These are phyloP conservation scores for Busseola fusca DNA, from an alignment of 2,888 invertebrate genomes.

Conservation along the genomic window DNA sequence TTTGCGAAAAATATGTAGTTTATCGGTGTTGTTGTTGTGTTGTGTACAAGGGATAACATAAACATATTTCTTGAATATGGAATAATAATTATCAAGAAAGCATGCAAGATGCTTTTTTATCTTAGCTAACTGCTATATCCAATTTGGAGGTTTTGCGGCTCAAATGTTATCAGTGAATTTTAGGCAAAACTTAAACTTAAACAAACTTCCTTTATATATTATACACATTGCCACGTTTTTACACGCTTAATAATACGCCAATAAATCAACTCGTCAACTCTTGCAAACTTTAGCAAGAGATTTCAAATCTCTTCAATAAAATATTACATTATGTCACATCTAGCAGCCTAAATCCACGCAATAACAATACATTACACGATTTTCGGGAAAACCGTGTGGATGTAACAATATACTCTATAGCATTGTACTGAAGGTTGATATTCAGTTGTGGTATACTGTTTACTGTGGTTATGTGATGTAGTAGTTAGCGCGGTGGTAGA, in stretches of 20 bases:
- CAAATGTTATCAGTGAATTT: neutral
- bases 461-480: slow-evolving; percentile 21
- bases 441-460: slow-evolving; percentile 6
- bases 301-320: neutral
- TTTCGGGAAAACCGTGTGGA: slow-evolving; percentile 38
- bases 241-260: neutral
- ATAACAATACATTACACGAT: slow-evolving; percentile 29
- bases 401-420: slow-evolving; percentile 21
- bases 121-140: neutral
- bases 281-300: neutral
- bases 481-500: slow-evolving; percentile 46
- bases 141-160: neutral
- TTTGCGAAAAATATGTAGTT: neutral
- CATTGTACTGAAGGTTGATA: slow-evolving; percentile 11
- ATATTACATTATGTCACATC: slow-evolving; percentile 29
- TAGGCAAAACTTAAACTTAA: too few species aligned
- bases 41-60: neutral
- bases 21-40: neutral
- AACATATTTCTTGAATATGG: neutral
- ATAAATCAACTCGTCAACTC: slow-evolving; percentile 6
- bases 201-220: too few species aligned
- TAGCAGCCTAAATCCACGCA: slow-evolving; percentile 25
- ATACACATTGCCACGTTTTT: too few species aligned
- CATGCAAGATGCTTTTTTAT: neutral
- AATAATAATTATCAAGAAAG: neutral